Evolutionary conservation across 1,140 invertebrate genomes (phyloP).

Genomic region (Heliconius congener): DNA sequence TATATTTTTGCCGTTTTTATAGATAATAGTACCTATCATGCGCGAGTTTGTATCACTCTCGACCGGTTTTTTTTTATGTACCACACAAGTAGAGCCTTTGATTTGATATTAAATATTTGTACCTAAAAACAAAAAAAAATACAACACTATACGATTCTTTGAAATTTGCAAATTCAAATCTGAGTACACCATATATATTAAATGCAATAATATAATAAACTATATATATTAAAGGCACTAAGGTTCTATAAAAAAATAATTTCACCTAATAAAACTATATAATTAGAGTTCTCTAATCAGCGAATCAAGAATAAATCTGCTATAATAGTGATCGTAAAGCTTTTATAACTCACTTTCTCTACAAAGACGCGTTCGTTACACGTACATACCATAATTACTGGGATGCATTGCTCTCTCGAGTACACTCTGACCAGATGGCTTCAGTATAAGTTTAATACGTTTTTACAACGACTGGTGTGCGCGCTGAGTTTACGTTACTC

Average conservation of each 20-base stretch:
- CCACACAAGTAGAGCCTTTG: too few relatives aligned
- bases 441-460: slow-evolving; percentile 45
- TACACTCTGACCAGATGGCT: slow-evolving; percentile 33
- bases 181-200: too few relatives aligned
- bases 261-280: not conserved
- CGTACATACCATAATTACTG: slow-evolving; percentile 38
- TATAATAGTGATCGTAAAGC: slow-evolving; percentile 33
- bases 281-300: slow-evolving; percentile 27
- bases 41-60: too few relatives aligned
- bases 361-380: slow-evolving; percentile 39
- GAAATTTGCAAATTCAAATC: too few relatives aligned
- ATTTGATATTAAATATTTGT: too few relatives aligned
- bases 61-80: too few relatives aligned
- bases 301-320: slow-evolving; percentile 29
- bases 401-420: slow-evolving; percentile 36
- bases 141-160: too few relatives aligned
- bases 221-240: not conserved
- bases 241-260: not conserved
- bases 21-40: too few relatives aligned
- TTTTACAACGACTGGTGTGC: slow-evolving; percentile 40
- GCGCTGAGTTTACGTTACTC: not conserved
- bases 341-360: slow-evolving; percentile 31
- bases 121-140: too few relatives aligned
- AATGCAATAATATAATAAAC: too few relatives aligned
- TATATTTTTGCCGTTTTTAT: too few relatives aligned